phyloP scores from a whole-genome alignment of 1,140 invertebrate species.

The Drosophila nannoptera region DNA sequence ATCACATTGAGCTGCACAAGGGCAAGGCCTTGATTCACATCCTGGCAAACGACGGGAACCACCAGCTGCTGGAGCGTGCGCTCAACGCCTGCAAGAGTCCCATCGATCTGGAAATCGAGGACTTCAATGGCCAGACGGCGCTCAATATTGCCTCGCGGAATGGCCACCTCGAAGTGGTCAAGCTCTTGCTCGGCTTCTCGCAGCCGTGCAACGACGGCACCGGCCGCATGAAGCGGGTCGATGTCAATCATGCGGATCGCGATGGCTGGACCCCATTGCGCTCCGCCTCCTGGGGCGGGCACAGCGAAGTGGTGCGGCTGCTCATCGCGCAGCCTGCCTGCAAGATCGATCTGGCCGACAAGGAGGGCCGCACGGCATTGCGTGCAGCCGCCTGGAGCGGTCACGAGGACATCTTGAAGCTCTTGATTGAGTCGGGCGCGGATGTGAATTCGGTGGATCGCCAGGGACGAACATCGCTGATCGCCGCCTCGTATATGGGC shows the following conservation, averaged over 20 bases:
- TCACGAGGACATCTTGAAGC: slow-evolving; percentile 87
- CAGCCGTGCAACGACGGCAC: slow-evolving; percentile 80
- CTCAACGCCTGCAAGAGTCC: slow-evolving; percentile 82
- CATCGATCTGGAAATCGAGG: slow-evolving; percentile 83
- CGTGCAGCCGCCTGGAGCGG: slow-evolving; percentile 93
- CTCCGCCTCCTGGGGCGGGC: slow-evolving; percentile 94
- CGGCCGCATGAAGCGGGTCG: slow-evolving; percentile 82
- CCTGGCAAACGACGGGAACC: slow-evolving; percentile 87
- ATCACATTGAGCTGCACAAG: slow-evolving; percentile 81
- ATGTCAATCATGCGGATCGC: slow-evolving; percentile 89
- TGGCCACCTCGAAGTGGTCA: slow-evolving; percentile 88
- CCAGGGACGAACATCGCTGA: slow-evolving; percentile 93
- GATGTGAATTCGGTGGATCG: slow-evolving; percentile 90
- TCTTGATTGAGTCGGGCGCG: slow-evolving; percentile 85
- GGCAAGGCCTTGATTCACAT: slow-evolving; percentile 87
- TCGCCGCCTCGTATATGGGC: slow-evolving; percentile 93
- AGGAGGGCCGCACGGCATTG: slow-evolving; percentile 86
- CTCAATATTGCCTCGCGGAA: slow-evolving; percentile 90
- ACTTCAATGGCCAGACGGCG: slow-evolving; percentile 89
- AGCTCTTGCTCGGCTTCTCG: slow-evolving; percentile 79
- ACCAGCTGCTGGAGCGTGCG: slow-evolving; percentile 83
- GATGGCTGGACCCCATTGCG: slow-evolving; percentile 94
- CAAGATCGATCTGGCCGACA: slow-evolving; percentile 86
- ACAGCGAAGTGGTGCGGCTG: slow-evolving; percentile 92
- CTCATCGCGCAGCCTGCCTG: slow-evolving; percentile 88